These are phyloP conservation scores for Cantharis nigra DNA, from an alignment of 2,888 invertebrate species.

Conservation along the genomic window DNA sequence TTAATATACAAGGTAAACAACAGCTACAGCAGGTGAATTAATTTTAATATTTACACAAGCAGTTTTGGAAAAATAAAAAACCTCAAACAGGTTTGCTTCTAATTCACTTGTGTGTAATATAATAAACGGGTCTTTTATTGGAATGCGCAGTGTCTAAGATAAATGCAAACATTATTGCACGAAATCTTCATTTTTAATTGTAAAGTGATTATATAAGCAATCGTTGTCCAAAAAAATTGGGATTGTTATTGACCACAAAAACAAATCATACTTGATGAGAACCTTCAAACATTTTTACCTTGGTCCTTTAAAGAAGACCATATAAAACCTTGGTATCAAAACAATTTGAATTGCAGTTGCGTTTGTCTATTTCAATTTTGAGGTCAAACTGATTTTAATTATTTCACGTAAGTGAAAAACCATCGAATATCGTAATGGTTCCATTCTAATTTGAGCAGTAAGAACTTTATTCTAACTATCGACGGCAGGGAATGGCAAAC, in stretches of 20 bases:
- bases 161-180: background rate
- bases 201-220: no score
- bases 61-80: background rate
- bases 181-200: background rate
- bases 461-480: no score
- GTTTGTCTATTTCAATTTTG: background rate
- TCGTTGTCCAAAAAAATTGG: background rate
- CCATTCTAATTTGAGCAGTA: no score
- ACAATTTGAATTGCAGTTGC: background rate
- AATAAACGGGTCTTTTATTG: background rate
- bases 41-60: background rate
- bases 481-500: no score
- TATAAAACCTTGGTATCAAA: background rate
- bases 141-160: background rate
- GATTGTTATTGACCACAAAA: background rate
- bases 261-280: background rate
- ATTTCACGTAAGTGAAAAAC: background rate
- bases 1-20: conserved; percentile 1
- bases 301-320: background rate
- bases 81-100: background rate
- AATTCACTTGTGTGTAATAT: background rate
- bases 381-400: background rate
- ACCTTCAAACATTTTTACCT: background rate
- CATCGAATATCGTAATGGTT: no score
- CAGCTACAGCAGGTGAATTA: background rate